Conservation (phyloP, 1,140 invertebrate genomes). For the Pseudomyrmex concolor region DNA sequence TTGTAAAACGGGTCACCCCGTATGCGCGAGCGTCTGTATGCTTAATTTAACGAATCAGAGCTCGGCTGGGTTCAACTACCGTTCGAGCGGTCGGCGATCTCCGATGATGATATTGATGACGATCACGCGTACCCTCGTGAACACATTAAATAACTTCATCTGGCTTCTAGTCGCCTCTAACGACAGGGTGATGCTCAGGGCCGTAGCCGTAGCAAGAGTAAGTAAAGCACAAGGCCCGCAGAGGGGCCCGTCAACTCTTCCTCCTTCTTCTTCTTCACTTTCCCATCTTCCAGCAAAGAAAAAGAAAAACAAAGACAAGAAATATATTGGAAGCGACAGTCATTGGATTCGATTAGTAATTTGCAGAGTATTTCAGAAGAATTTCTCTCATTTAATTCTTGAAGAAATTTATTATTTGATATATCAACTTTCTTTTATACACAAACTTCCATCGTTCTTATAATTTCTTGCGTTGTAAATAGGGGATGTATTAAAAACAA, state of each 20-base stretch:
- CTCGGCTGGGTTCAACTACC: slow-evolving; percentile 78
- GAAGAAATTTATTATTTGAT: background rate
- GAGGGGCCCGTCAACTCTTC: slow-evolving; percentile 30
- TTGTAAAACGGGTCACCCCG: slow-evolving; percentile 22
- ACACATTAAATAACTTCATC: slow-evolving; percentile 62
- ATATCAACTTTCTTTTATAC: background rate
- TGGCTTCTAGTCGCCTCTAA: slow-evolving; percentile 42
- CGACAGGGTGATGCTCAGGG: slow-evolving; percentile 38
- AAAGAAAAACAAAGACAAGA: slow-evolving; percentile 18
- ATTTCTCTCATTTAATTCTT: slow-evolving; percentile 2
- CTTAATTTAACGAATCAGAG: slow-evolving; percentile 76
- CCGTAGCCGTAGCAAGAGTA: slow-evolving; percentile 27
- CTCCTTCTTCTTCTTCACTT: slow-evolving; percentile 19
- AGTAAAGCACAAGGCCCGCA: slow-evolving; percentile 16
- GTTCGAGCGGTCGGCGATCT: slow-evolving; percentile 63
- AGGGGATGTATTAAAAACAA: slow-evolving; percentile 1
- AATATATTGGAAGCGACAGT: slow-evolving; percentile 8
- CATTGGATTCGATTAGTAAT: slow-evolving; percentile 10
- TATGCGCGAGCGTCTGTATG: slow-evolving; percentile 41
- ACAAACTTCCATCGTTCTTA: background rate
- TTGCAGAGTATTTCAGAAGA: background rate
- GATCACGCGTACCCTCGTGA: slow-evolving; percentile 57
- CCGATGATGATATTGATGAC: slow-evolving; percentile 59
- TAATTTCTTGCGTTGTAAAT: background rate
- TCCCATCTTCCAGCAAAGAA: slow-evolving; percentile 36